Evolutionary conservation across 2,888 invertebrate species (phyloP), one percentile per base, ranked within the genome.

Genomic region (Hydriomena furcata): DNA sequence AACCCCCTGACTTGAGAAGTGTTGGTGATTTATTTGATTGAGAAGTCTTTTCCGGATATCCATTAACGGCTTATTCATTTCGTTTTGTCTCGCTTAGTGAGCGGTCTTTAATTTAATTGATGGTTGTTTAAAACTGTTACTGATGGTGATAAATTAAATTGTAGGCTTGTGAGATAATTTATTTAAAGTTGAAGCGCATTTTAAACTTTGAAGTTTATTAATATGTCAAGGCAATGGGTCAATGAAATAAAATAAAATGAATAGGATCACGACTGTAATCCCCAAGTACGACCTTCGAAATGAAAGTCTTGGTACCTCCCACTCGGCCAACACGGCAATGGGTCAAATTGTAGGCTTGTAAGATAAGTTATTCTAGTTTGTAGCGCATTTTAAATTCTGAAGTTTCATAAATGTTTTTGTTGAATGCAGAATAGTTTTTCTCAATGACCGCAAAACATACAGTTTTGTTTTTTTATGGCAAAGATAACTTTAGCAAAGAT

Each of bases 11-110:
- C 72, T 70, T 73, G 63, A 58, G 55, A 60, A 66, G 65, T 63
- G 68, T 66, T 66, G 53, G 77, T 80, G 83, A 88, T 87, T 87
- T 82, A 86, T 87, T 85, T 79, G 76, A 81, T 84, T 79, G 75
- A 76, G 74, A 79, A 76, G 71, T 76, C 73, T 78, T 78, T 76
- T 71, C 65, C 70, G 71, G 75, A 77, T 79, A 75, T 79, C 73
- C 70, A 72, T 77, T 77, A 73, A 70, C 68, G 69, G 71, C 68
- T 77, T 73, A 70, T 73, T 69, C 72, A 66, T 73, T 71, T 65
- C 65, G 61, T 68, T 69, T 65, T 71, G 62, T 70, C 63, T 65
- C 63, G 57, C 36, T 58, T 54, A 65, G 62, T 55, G 66, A 56
- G 48, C 52, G 48, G 46, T 54, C 37, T 52, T 55, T 47, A 47